Conservation (phyloP, 2,797 vertebrate species). For the Ambastaia sidthimunki region DNA sequence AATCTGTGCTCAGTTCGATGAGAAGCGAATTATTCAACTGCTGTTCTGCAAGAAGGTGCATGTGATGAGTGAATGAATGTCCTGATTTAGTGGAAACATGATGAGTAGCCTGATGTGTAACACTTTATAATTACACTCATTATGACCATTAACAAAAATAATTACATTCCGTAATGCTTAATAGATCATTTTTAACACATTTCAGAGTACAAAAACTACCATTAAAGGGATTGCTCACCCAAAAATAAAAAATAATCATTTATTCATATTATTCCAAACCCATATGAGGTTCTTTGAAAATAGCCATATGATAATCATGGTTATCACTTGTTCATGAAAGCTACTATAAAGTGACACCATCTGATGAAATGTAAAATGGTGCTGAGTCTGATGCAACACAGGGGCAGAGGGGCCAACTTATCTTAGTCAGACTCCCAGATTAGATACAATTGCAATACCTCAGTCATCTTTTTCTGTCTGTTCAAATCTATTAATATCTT, state of each 20-base stretch:
- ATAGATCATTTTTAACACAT: background rate
- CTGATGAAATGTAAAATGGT: conserved; percentile 25
- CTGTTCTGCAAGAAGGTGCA: background rate
- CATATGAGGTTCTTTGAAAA: too few species aligned
- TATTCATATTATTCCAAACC: background rate
- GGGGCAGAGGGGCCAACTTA: conserved; percentile 2
- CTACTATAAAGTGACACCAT: conserved; percentile 2
- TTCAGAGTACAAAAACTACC: background rate
- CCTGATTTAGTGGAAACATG: background rate
- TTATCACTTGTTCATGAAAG: background rate
- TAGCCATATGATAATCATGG: too few species aligned
- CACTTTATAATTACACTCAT: background rate
- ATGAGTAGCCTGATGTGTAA: background rate
- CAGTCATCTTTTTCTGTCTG: background rate
- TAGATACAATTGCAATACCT: background rate
- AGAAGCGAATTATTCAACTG: background rate
- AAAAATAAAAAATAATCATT: background rate
- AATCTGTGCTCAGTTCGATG: background rate
- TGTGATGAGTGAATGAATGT: background rate
- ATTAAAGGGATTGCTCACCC: background rate
- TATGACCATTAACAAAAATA: background rate
- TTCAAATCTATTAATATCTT: background rate
- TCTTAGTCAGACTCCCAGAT: background rate
- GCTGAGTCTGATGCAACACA: conserved; percentile 56
- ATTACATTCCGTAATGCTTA: background rate